Evolutionary conservation across 2,888 invertebrate genomes (phyloP).

Genomic region (Syritta pipiens): DNA sequence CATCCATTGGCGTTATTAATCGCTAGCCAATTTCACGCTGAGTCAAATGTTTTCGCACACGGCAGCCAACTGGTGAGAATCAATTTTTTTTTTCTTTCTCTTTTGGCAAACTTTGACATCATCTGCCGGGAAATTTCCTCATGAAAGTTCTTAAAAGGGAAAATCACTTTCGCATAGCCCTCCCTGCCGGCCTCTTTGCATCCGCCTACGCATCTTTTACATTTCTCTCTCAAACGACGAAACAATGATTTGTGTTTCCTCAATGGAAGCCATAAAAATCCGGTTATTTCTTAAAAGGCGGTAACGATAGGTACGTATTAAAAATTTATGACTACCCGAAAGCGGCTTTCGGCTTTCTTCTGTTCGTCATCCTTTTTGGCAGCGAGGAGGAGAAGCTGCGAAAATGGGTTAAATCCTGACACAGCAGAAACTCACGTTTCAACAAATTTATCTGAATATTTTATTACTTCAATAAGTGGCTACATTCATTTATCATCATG

Average conservation of each 20-base stretch:
- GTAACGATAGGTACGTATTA: slow-evolving; percentile 62
- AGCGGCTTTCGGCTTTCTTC: background rate
- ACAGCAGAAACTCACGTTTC: slow-evolving; percentile 59
- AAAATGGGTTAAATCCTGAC: slow-evolving; percentile 65
- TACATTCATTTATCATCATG: slow-evolving; percentile 64
- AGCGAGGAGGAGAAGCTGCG: slow-evolving; percentile 22
- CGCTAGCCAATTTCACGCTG: too few species aligned
- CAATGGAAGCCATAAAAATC: slow-evolving; percentile 50
- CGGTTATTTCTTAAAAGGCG: slow-evolving; percentile 52
- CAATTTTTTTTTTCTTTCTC: too few species aligned
- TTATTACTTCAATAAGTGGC: slow-evolving; percentile 67
- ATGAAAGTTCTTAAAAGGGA: too few species aligned
- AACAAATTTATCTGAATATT: slow-evolving; percentile 65
- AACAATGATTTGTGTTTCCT: slow-evolving; percentile 36
- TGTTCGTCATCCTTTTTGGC: slow-evolving; percentile 18
- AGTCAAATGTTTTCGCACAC: too few species aligned
- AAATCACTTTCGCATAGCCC: too few species aligned
- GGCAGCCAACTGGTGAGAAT: too few species aligned
- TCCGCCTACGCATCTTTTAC: too few species aligned
- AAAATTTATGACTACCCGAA: slow-evolving; percentile 51
- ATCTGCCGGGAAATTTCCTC: too few species aligned
- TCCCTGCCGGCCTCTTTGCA: background rate
- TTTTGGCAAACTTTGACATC: too few species aligned
- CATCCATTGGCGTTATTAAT: too few species aligned
- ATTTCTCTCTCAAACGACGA: too few species aligned